Conservation (phyloP, 2,888 invertebrate genomes). For the Zygogramma bicolorata region DNA sequence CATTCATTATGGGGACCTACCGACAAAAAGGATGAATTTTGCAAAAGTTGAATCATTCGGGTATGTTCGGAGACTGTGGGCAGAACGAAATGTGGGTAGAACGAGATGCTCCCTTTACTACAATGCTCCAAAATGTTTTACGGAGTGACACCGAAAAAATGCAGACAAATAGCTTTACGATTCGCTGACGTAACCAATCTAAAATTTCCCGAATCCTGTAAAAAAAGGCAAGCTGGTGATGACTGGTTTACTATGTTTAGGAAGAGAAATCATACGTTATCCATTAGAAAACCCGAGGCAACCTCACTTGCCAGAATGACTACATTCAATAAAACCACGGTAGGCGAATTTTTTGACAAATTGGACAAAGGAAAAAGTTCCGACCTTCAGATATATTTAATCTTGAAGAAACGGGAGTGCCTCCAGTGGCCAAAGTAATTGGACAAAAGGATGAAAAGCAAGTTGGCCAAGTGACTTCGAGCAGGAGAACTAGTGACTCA, state of each 20-base stretch:
- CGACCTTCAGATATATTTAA: neutral
- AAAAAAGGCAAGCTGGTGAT: slow-evolving; percentile 7
- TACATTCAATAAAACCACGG: slow-evolving; percentile 11
- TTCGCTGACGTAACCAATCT: slow-evolving; percentile 3
- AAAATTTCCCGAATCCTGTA: slow-evolving; percentile 3
- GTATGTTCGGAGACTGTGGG: too few species aligned
- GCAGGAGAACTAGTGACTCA: slow-evolving; percentile 13
- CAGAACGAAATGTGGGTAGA: too few species aligned
- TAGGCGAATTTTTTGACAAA: slow-evolving; percentile 1
- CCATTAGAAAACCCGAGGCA: slow-evolving; percentile 20
- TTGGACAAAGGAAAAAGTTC: neutral
- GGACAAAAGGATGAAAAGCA: slow-evolving; percentile 23
- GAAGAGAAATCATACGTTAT: slow-evolving; percentile 11
- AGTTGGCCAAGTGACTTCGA: slow-evolving; percentile 25
- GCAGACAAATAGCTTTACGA: neutral
- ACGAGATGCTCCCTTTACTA: too few species aligned
- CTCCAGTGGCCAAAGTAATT: slow-evolving; percentile 2
- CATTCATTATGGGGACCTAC: too few species aligned
- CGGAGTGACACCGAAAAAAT: slow-evolving; percentile 5
- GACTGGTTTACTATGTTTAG: slow-evolving; percentile 32
- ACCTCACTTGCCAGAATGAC: slow-evolving; percentile 1
- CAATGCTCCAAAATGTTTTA: slow-evolving; percentile 19
- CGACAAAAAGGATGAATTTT: too few species aligned
- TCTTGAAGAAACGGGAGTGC: neutral
- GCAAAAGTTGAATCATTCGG: too few species aligned